Base-by-base conservation (phyloP, 2,113 vertebrate species). In the Hiodon tergisus region DNA sequence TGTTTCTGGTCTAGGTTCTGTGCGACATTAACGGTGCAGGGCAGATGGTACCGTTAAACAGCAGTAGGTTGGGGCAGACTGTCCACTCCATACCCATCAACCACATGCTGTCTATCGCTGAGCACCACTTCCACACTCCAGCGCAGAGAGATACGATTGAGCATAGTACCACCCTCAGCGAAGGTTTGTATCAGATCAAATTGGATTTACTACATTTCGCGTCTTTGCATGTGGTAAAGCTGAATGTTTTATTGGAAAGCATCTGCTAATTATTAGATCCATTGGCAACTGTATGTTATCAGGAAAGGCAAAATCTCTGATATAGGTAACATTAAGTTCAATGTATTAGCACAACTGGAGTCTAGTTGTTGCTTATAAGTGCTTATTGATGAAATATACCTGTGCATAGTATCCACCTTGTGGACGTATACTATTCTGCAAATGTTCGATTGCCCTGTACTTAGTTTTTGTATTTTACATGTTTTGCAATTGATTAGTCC, bases 31-130 rank as follows among this genome's bases (percentile, higher is more conserved):
- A 62, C 60, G 74, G 59, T 51, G 77, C 54, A 74, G 76, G 70
- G 53, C 82, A 78, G 67, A 57, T 79, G 17, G 46, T 78, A 9
- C 55, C 78, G 54, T 59, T 84, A 63, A 83, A 80, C 65, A 77
- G 73, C 51, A 78, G 75, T 59, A 77, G 79, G 61, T 58, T 48
- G 68, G 31, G 31, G 31, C 31, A 76, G 13, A 74, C 71, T 8
- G 54, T 70, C 51, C 67, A 80, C 59, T 13, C 72, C 6, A 4
- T 73, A 61, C 11, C 11, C 51, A 47, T 48, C 5, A 46, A 7
- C 50, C 65, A 60, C 8, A 52, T 7, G 2, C 16, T 52, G 2
- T n/a, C 69, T 71, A 63, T 17, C 52, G 2, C 70, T 57, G 62
- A 78, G 59, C 66, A 54, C 10, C 16, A 60, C 9, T 59, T 51